Percentiles rank a stretch among this genome's conserved stretches.
Conservation (phyloP, 1,140 invertebrate species). For the Antheraea mylitta region DNA sequence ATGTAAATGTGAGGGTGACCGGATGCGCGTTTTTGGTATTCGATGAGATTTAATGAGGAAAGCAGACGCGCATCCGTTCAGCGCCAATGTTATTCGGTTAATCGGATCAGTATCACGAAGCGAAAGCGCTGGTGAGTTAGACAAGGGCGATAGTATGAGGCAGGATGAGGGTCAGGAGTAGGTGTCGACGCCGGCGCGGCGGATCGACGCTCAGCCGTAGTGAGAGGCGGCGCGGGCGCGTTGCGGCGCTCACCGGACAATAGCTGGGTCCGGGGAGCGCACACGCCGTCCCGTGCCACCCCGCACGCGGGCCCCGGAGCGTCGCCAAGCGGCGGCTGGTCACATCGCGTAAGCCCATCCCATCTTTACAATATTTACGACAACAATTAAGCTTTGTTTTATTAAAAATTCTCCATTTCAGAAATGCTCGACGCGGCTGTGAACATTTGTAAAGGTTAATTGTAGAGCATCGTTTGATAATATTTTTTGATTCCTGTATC, state of each 20-base stretch:
- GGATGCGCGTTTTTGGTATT: constrained; percentile 48
- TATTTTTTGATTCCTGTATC: not conserved
- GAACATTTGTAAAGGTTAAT: constrained; percentile 67
- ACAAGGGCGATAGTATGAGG: not conserved
- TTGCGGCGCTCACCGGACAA: constrained; percentile 38
- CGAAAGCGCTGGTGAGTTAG: constrained; percentile 54
- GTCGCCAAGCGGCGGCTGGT: constrained; percentile 79
- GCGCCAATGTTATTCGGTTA: constrained; percentile 61
- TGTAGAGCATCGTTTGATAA: not conserved
- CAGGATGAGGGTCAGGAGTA: constrained; percentile 23
- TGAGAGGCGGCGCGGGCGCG: constrained; percentile 62
- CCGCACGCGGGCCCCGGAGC: constrained; percentile 73
- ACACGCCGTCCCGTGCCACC: constrained; percentile 58
- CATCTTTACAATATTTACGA: constrained; percentile 74
- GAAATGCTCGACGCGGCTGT: constrained; percentile 72
- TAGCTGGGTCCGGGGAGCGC: constrained; percentile 36
- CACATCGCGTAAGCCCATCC: constrained; percentile 84
- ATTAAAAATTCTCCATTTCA: constrained; percentile 46
- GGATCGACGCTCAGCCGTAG: constrained; percentile 58
- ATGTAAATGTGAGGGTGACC: constrained; percentile 56
- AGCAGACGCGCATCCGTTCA: constrained; percentile 65
- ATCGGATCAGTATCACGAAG: constrained; percentile 70
- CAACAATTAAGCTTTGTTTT: constrained; percentile 80
- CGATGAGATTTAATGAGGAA: constrained; percentile 10
- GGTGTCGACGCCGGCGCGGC: constrained; percentile 57